phyloP scores from a whole-genome alignment of 2,113 vertebrate species.

The Pseudorhombus dupliciocellatus region DNA sequence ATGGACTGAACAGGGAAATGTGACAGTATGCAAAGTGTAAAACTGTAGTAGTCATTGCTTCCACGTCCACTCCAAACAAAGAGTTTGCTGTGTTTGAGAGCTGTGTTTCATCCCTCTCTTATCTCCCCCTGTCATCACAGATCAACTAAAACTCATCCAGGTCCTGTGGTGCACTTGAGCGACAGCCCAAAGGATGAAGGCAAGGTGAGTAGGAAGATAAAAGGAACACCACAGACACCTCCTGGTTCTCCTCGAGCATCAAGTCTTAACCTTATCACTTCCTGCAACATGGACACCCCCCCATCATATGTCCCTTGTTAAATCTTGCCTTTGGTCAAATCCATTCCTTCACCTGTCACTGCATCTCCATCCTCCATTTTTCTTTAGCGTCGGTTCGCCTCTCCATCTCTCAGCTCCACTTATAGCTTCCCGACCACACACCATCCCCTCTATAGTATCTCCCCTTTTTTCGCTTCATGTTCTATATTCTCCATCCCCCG shows the following conservation, averaged over 20 bases:
- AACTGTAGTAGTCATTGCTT: background rate
- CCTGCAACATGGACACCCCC: background rate
- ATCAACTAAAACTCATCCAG: conserved; percentile 97
- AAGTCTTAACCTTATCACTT: background rate
- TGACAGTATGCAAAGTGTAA: background rate
- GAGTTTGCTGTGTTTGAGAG: background rate
- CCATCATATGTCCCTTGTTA: background rate
- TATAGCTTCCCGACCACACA: background rate
- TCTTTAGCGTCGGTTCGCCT: background rate
- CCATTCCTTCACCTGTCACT: background rate
- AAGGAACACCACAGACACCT: conserved; percentile 4
- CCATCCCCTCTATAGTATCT: background rate
- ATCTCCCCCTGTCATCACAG: conserved; percentile 75
- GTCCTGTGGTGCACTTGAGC: conserved; percentile 97
- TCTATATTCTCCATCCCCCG: background rate
- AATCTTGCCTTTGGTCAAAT: conserved; percentile 15
- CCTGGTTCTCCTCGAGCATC: conserved; percentile 3
- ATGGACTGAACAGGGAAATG: background rate
- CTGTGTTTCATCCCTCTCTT: conserved; percentile 12
- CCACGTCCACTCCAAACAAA: background rate
- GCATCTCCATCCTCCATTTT: background rate
- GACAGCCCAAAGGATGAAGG: conserved; percentile 98
- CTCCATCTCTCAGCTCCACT: conserved; percentile 4
- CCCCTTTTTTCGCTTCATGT: background rate
- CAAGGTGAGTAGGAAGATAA: conserved; percentile 87